Evolutionary conservation across 2,797 vertebrate genomes (phyloP).

Genomic region (Phalanger gymnotis): DNA sequence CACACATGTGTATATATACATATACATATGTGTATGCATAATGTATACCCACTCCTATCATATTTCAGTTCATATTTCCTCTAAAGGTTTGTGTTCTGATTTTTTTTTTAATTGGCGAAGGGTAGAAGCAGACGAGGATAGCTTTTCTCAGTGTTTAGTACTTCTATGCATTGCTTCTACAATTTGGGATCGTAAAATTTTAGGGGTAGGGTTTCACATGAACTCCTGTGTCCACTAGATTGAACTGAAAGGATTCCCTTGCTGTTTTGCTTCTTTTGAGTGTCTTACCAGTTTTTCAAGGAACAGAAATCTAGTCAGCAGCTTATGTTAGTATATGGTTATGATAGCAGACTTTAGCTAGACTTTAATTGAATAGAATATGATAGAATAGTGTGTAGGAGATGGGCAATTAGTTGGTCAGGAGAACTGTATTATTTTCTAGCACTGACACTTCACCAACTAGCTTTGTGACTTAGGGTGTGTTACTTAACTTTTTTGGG

Average conservation of each 20-base stretch:
- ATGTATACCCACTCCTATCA: not conserved
- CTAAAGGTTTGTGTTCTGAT: not conserved
- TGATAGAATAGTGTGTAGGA: not conserved
- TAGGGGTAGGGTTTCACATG: slow-evolving; percentile 12
- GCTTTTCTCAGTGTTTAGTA: not conserved
- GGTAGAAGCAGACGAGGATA: not conserved
- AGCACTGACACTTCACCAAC: not conserved
- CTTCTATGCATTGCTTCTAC: not conserved
- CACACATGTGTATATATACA: not conserved
- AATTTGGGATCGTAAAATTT: slow-evolving; percentile 7
- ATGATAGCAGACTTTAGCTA: not conserved
- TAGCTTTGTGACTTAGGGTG: not conserved
- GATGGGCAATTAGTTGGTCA: not conserved
- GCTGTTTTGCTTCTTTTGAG: not conserved
- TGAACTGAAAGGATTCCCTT: slow-evolving; percentile 19
- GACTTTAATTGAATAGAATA: not conserved
- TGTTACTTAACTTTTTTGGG: not conserved
- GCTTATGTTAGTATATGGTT: not conserved
- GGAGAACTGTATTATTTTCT: not conserved
- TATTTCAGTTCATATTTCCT: slow-evolving; percentile 8
- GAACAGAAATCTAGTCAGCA: not conserved
- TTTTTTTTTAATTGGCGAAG: slow-evolving; percentile 7
- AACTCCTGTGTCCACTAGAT: slow-evolving; percentile 31
- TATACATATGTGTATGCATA: not conserved
- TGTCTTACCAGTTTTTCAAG: not conserved